These are phyloP conservation scores for Phocoena sinus DNA, from an alignment of 2,113 vertebrate species.

Conservation along the genomic window DNA sequence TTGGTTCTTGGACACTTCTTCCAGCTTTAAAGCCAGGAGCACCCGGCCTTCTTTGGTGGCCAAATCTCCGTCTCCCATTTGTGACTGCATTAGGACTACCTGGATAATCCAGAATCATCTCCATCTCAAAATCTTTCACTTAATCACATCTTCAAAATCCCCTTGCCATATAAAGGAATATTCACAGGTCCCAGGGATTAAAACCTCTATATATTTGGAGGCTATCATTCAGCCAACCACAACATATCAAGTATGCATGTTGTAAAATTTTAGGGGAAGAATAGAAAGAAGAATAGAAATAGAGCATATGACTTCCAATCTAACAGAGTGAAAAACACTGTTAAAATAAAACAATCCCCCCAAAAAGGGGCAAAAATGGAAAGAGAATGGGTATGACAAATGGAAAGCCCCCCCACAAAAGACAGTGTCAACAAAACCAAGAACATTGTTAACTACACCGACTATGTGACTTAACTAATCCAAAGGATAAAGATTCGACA, in stretches of 20 bases:
- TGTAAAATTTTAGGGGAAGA: not conserved
- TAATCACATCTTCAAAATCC: not conserved
- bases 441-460: not conserved
- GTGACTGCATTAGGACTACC: not conserved
- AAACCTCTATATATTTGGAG: not conserved
- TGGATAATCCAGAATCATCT: not conserved
- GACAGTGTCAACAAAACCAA: not conserved
- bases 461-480: not conserved
- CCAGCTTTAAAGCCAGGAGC: not conserved
- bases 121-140: not conserved
- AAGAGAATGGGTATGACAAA: not conserved
- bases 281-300: not conserved
- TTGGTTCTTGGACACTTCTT: not conserved
- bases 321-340: not conserved
- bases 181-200: not conserved
- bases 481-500: not conserved
- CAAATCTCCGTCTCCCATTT: not conserved
- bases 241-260: fast-evolving
- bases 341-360: not conserved
- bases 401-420: not conserved
- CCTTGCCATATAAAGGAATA: not conserved
- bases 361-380: not conserved
- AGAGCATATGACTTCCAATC: not conserved
- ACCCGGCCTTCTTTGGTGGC: not conserved
- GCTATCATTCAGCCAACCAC: not conserved